Evolutionary conservation across 2,113 vertebrate species (phyloP).

Genomic region (Sander vitreus): DNA sequence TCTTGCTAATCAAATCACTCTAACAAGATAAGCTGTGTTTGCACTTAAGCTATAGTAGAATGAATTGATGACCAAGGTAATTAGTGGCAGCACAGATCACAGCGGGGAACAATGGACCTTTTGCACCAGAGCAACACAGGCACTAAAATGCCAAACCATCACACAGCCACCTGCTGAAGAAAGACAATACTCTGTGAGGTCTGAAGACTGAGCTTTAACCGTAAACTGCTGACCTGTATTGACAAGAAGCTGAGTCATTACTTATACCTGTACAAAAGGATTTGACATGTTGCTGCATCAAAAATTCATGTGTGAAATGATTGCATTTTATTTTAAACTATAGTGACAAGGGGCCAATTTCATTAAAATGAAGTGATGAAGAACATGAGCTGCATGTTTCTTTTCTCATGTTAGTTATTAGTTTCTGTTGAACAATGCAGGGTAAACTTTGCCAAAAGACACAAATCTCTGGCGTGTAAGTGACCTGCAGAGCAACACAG

Average conservation of each 20-base stretch:
- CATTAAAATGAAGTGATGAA: constrained; percentile 15
- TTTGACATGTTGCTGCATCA: not conserved
- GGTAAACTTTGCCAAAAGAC: not conserved
- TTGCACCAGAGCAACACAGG: constrained; percentile 47
- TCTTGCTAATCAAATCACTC: constrained; percentile 70
- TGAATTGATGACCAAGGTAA: constrained; percentile 72
- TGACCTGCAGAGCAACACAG: not conserved
- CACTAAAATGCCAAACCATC: constrained; percentile 66
- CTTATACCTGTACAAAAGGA: not conserved
- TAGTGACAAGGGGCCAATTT: not conserved
- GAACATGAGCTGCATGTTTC: constrained; percentile 9
- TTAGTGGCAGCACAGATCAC: constrained; percentile 66
- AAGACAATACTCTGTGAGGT: constrained; percentile 73
- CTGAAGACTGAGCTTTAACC: constrained; percentile 17
- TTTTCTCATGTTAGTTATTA: constrained; percentile 39
- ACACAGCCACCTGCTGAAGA: constrained; percentile 72
- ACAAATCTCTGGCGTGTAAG: not conserved
- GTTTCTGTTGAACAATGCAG: constrained; percentile 1
- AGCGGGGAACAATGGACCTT: constrained; percentile 51
- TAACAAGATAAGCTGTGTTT: constrained; percentile 72
- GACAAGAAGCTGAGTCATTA: constrained; percentile 6
- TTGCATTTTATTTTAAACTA: constrained; percentile 12
- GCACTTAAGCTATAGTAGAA: constrained; percentile 66
- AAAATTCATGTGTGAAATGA: not conserved
- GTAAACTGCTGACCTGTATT: constrained; percentile 17